Evolutionary conservation across 2,888 invertebrate species (phyloP).

Genomic region (Diachrysia chrysitis): DNA sequence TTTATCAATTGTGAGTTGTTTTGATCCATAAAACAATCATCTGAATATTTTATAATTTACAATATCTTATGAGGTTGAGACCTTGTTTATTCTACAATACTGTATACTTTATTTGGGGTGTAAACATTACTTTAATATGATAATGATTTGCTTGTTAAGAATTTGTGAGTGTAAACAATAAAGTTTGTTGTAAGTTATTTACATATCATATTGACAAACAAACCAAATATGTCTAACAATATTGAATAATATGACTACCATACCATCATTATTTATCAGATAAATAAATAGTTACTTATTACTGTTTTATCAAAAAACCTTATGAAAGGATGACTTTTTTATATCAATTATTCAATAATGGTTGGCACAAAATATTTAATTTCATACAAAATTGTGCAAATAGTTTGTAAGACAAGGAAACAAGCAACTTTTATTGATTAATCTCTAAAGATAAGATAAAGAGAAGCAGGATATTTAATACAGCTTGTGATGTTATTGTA

Average conservation of each 20-base stretch:
- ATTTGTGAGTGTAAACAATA: not conserved
- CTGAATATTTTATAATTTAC: too few species aligned
- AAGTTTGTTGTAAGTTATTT: not conserved
- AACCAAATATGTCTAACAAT: not conserved
- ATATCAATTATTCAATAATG: too few species aligned
- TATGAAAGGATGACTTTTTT: too few species aligned
- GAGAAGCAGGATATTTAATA: not conserved
- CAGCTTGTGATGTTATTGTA: too few species aligned
- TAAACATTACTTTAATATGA: not conserved
- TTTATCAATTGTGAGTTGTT: too few species aligned
- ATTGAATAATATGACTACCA: not conserved
- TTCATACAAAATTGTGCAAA: not conserved
- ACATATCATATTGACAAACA: not conserved
- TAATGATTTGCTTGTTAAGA: constrained; percentile 3
- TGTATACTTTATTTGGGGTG: not conserved
- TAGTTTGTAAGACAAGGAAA: constrained; percentile 10
- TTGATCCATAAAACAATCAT: too few species aligned
- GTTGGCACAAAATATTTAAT: not conserved
- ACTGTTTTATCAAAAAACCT: too few species aligned
- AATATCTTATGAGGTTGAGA: not conserved
- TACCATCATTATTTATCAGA: too few species aligned
- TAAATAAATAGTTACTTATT: too few species aligned
- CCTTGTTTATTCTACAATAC: constrained; percentile 12
- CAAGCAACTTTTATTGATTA: constrained; percentile 8
- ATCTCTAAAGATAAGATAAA: constrained; percentile 38